Base-by-base conservation (phyloP, 2,888 invertebrate genomes). In the Muschampia plurimacula region DNA sequence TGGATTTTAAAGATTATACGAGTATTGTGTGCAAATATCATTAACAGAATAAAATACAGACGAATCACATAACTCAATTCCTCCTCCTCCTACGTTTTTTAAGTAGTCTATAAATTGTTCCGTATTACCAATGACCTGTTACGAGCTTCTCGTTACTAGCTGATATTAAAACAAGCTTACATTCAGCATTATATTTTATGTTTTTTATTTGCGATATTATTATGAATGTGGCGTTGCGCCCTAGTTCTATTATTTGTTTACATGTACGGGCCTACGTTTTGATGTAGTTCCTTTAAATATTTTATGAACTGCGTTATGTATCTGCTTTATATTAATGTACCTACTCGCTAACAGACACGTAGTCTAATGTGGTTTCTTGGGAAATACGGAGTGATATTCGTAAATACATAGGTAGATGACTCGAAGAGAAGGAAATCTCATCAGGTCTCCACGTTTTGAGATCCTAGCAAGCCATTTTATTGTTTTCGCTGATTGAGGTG, bases 241-340 rank as follows among this genome's bases (percentile, higher is more conserved):
- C 67, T 32, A 68, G 67, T 60, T 68, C 22, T 41, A 60, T 68
- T 44, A 57, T 68, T 46, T 68, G 67, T 68, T 68, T 68, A 68
- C 67, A 8, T 46, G 32, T 22, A 41, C 41, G 41, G 41, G 9
- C n/a, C 28, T 68, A 28, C 12, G 59, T 59, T 68, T 60, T 68
- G 67, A 59, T 68, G 44, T 32, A 66, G n/a, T 55, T 46, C 7
- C 15, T 60, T 36, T 60, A 60, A 60, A 57, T 59, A 59, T 59
- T 52, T 52, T 59, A 59, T 13, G 59, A 59, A 59, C 12, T 32
- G 10, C 5, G 13, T 28, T 59, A 12, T 59, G 32, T 59, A 12
- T 12, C 55, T 55, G 22, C 55, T 55, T 55, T 55, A 22, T 15
- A 55, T 55, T 22, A 22, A 22, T 55, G 22, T 55, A 9, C n/a